Conservation (phyloP, 1,140 invertebrate species). For the Hycleus cichorii region DNA sequence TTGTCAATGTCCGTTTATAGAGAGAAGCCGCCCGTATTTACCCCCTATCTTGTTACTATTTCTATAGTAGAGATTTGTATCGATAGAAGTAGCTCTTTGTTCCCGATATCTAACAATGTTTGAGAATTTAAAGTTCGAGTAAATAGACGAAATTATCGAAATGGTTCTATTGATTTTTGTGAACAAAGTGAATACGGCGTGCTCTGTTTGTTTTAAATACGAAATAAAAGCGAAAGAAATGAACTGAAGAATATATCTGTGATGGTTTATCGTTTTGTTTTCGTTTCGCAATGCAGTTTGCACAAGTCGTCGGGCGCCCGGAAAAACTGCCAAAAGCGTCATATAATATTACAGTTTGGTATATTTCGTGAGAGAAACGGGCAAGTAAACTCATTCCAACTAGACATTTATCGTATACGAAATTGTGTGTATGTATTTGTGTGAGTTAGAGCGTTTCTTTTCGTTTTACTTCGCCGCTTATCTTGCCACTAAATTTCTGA, state of each 20-base stretch:
- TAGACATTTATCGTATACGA: conserved; percentile 27
- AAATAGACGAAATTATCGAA: no score
- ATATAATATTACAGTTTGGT: conserved; percentile 33
- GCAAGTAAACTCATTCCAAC: conserved; percentile 35
- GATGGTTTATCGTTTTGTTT: conserved; percentile 38
- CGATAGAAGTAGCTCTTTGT: no score
- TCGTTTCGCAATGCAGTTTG: conserved; percentile 33
- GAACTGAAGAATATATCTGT: conserved; percentile 33
- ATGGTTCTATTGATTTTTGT: no score
- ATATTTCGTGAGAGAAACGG: conserved; percentile 31
- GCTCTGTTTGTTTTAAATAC: conserved; percentile 28
- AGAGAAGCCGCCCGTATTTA: neutral
- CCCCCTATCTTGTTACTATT: conserved; percentile 7
- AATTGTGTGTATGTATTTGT: conserved; percentile 16
- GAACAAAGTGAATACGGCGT: conserved; percentile 20
- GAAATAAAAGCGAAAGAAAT: conserved; percentile 35
- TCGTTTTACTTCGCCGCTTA: conserved; percentile 38
- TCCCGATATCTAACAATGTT: no score
- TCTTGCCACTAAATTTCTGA: conserved; percentile 39
- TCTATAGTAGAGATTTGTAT: neutral
- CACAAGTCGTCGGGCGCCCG: conserved; percentile 26
- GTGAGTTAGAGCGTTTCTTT: conserved; percentile 39
- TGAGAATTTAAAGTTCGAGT: no score
- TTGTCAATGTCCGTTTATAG: conserved; percentile 21
- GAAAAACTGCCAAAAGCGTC: conserved; percentile 28